These are phyloP conservation scores for Mixornis gularis DNA, from an alignment of 2,113 vertebrate species.

Conservation along the genomic window DNA sequence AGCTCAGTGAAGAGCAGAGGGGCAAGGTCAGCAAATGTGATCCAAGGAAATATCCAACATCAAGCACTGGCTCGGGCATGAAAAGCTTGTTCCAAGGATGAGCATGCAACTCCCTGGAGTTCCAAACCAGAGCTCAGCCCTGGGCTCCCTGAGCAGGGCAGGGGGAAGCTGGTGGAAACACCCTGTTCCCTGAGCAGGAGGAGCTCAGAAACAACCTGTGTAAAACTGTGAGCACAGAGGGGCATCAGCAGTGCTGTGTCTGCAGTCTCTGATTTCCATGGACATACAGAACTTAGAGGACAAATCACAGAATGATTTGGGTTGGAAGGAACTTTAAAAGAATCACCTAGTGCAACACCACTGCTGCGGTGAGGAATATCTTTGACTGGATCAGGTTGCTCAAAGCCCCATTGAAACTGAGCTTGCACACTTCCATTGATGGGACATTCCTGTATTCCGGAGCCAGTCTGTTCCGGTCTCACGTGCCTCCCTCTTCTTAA, in stretches of 20 bases:
- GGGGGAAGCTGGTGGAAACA: background rate
- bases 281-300: background rate
- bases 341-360: background rate
- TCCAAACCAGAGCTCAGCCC: background rate
- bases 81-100: background rate
- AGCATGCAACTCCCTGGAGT: background rate
- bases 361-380: background rate
- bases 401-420: background rate
- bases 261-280: background rate
- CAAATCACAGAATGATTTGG: background rate
- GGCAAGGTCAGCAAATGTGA: background rate
- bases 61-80: background rate
- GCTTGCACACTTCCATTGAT: background rate
- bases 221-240: fast-evolving
- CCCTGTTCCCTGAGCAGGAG: background rate
- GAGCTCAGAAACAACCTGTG: background rate
- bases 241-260: background rate
- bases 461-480: background rate
- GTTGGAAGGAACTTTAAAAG: background rate
- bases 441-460: background rate
- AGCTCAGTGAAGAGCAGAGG: background rate
- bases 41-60: background rate
- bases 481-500: background rate
- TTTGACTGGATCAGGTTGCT: background rate
- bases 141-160: background rate